phyloP scores from a whole-genome alignment of 2,113 vertebrate species.

The Microtus richardsoni region DNA sequence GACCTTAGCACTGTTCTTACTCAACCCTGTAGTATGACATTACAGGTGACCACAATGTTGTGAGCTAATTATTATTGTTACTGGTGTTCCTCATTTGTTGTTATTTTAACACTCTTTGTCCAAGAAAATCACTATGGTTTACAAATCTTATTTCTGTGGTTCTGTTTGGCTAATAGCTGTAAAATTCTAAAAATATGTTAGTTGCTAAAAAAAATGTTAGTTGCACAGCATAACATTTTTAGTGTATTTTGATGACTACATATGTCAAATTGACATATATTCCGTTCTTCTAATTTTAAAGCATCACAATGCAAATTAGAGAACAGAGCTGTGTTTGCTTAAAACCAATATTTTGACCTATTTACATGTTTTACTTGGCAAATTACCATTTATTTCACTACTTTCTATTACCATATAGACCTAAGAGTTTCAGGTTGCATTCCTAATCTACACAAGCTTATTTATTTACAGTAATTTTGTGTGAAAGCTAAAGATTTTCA shows the following conservation, averaged over 20 bases:
- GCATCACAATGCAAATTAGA: neutral
- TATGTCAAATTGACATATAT: neutral
- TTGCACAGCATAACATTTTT: neutral
- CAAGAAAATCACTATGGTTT: neutral
- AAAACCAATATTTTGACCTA: conserved; percentile 7
- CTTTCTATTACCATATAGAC: neutral
- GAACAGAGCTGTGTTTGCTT: neutral
- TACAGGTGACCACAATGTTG: neutral
- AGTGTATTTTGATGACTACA: neutral
- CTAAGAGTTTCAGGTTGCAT: neutral
- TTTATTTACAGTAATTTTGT: neutral
- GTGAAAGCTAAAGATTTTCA: neutral
- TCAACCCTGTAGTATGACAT: neutral
- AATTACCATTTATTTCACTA: neutral
- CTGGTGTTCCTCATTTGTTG: neutral
- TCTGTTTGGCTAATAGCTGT: neutral
- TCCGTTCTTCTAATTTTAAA: neutral
- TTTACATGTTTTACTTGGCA: neutral
- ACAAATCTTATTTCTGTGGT: neutral
- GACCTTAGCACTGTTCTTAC: neutral
- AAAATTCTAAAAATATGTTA: neutral
- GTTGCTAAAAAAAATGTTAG: neutral
- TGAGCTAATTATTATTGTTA: neutral
- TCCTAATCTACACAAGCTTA: neutral
- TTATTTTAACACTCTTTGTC: neutral